phyloP scores from a whole-genome alignment of 30 jellyfish, hydroid and myxozoan genomes.

The Pseudorhiza aurosa region DNA sequence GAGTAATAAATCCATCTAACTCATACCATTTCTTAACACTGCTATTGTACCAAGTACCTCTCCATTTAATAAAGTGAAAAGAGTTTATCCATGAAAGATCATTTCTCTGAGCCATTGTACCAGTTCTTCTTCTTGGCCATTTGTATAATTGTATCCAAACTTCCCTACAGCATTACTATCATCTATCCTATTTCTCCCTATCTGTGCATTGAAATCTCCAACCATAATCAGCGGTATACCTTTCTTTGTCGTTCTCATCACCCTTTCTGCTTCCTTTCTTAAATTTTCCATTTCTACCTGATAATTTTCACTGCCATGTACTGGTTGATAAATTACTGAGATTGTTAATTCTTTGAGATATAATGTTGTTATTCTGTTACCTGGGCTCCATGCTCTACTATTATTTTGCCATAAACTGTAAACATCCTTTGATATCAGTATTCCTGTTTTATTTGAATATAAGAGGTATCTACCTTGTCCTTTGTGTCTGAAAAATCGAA shows the following conservation, averaged over 20 bases:
- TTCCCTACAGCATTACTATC: not conserved
- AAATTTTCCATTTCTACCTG: not conserved
- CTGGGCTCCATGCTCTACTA: not conserved
- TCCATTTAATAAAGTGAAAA: not conserved
- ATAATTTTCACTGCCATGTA: not conserved
- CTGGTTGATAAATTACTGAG: not conserved
- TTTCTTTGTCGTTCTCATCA: not conserved
- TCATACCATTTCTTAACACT: not conserved
- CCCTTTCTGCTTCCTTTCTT: not conserved
- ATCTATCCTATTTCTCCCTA: not conserved
- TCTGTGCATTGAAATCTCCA: not conserved
- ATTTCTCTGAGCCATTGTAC: not conserved
- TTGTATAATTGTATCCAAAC: not conserved
- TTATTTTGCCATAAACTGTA: too few relatives aligned
- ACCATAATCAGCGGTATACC: not conserved
- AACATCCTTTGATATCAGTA: too few relatives aligned
- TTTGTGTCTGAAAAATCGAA: too few relatives aligned
- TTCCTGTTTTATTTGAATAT: too few relatives aligned
- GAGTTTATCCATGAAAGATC: not conserved
- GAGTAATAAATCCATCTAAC: not conserved
- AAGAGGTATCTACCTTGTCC: too few relatives aligned
- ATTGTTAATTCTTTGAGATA: not conserved
- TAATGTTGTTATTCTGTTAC: not conserved
- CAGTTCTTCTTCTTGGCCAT: conserved; percentile 9
- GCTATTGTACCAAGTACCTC: not conserved